phyloP scores from a whole-genome alignment of 2,888 invertebrate genomes.

The Cyaniris semiargus region DNA sequence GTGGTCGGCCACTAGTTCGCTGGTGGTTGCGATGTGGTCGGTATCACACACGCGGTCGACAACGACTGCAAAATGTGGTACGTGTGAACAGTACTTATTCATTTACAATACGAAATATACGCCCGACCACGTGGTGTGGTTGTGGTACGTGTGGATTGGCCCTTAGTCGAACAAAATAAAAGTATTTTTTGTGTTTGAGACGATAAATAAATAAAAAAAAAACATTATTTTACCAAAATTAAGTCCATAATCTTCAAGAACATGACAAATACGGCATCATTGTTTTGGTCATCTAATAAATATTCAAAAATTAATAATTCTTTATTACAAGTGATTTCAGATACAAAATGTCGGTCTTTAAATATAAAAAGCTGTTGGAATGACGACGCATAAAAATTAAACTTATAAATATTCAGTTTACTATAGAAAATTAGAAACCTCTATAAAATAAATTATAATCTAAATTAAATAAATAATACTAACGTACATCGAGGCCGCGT shows the following conservation, averaged over 20 bases:
- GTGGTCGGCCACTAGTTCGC: no score
- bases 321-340: slow-evolving; percentile 20
- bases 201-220: not conserved
- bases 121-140: no score
- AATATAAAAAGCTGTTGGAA: slow-evolving; percentile 49
- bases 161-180: not conserved
- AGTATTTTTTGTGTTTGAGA: not conserved
- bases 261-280: not conserved
- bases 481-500: slow-evolving; percentile 62
- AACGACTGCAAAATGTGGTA: no score
- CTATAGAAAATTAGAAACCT: slow-evolving; percentile 33
- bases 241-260: not conserved
- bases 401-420: slow-evolving; percentile 19
- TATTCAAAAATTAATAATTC: slow-evolving; percentile 29
- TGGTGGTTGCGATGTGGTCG: no score
- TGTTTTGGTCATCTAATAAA: not conserved
- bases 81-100: no score
- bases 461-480: slow-evolving; percentile 77
- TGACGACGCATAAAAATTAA: slow-evolving; percentile 39
- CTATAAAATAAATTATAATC: slow-evolving; percentile 35
- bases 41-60: no score
- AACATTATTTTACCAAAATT: not conserved
- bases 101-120: no score
- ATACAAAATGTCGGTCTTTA: slow-evolving; percentile 32
- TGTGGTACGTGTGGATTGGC: no score